phyloP scores from a whole-genome alignment of 2,113 vertebrate species.

The Shinisaurus crocodilurus region DNA sequence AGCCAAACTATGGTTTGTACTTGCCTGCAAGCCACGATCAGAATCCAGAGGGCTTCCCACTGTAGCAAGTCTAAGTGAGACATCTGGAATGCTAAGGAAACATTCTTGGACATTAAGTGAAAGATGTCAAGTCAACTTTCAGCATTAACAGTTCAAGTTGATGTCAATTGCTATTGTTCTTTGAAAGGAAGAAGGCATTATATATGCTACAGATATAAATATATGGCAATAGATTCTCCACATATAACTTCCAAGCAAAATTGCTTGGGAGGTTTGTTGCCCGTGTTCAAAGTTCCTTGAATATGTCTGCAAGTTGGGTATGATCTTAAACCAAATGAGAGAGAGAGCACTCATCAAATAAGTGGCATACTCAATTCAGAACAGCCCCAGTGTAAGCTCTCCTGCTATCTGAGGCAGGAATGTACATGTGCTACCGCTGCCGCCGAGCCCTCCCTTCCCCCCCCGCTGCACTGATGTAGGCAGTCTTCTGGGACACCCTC shows the following conservation, averaged over 20 bases:
- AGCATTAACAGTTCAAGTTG: slow-evolving; percentile 37
- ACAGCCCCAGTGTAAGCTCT: too few species aligned
- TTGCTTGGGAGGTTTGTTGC: neutral
- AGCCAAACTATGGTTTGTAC: neutral
- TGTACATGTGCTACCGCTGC: too few species aligned
- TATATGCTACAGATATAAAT: too few species aligned
- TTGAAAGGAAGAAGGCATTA: slow-evolving; percentile 44
- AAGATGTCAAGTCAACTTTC: slow-evolving; percentile 33
- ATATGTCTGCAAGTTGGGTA: slow-evolving; percentile 21
- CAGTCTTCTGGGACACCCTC: too few species aligned
- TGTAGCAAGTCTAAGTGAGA: neutral
- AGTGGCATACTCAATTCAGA: neutral
- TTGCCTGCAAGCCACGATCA: neutral
- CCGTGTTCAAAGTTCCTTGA: neutral
- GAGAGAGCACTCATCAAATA: neutral
- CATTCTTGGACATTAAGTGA: slow-evolving; percentile 25
- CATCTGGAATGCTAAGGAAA: neutral
- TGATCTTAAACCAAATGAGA: neutral
- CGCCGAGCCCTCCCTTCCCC: too few species aligned
- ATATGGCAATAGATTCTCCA: neutral
- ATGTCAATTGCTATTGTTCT: slow-evolving; percentile 36
- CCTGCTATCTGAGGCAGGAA: too few species aligned
- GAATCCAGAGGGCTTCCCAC: neutral
- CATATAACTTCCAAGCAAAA: neutral
- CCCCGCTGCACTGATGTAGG: too few species aligned